These are phyloP conservation scores for Trematomus bernacchii DNA, from an alignment of 2,797 vertebrate species.

Conservation along the genomic window DNA sequence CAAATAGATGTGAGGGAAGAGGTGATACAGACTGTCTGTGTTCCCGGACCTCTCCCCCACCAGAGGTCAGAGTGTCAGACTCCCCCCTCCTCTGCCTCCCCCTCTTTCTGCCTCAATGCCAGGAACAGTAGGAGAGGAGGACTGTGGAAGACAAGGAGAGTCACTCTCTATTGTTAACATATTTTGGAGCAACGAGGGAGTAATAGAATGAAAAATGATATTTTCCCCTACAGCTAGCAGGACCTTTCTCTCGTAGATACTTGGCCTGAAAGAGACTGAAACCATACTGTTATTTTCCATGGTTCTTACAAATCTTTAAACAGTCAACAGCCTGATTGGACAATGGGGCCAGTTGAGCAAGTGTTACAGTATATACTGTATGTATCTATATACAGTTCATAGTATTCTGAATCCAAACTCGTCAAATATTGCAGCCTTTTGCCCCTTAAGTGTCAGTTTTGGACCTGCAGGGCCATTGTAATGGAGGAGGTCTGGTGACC, in stretches of 20 bases:
- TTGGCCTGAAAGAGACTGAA: conserved; percentile 11
- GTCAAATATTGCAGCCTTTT: too few relatives aligned
- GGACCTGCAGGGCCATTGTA: too few relatives aligned
- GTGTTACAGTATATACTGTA: too few relatives aligned
- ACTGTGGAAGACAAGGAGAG: conserved; percentile 29
- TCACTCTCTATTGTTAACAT: conserved; percentile 61
- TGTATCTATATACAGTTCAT: too few relatives aligned
- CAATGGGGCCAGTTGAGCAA: too few relatives aligned
- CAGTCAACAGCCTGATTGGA: too few relatives aligned
- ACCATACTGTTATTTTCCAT: conserved; percentile 4
- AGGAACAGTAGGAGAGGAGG: conserved; percentile 31
- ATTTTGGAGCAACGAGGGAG: conserved; percentile 42
- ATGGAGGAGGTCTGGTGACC: too few relatives aligned
- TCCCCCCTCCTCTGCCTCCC: background rate
- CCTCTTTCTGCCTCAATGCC: conserved; percentile 30
- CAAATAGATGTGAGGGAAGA: background rate
- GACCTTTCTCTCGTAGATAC: conserved; percentile 11
- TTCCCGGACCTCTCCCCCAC: conserved; percentile 17
- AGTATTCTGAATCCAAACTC: too few relatives aligned
- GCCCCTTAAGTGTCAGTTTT: too few relatives aligned
- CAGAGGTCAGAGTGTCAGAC: conserved; percentile 27
- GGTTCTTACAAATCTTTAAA: conserved; percentile 2
- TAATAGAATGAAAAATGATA: conserved; percentile 47
- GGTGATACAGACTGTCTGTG: conserved; percentile 2
- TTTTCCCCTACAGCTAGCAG: conserved; percentile 5